Evolutionary conservation across 1,140 invertebrate genomes (phyloP), one percentile per base, ranked within the genome.

Genomic region (Drosophila ercepeae): DNA sequence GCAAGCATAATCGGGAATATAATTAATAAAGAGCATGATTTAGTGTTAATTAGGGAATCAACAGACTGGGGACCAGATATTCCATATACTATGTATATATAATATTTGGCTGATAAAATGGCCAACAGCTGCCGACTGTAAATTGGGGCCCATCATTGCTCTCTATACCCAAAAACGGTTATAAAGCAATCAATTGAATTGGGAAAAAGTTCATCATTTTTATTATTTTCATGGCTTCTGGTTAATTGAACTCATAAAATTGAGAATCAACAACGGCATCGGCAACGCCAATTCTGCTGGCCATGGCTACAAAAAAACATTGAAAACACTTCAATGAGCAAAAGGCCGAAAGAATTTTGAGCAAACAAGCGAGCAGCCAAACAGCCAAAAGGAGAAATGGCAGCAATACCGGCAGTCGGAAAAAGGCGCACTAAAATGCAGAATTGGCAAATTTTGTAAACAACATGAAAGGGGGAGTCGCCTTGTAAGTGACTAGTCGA

Each of bases 221-320:
- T 86, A 81, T 81, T 65, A 88, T 88, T 81, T 67, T 68, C 61
- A 68, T 68, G 64, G 81, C 76, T 86, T 86, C 82, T 86, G 76
- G 72, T 88, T 88, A 86, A 86, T 81, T 81, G 81, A 76, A 88
- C 76, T 65, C 72, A 65, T 76, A 64, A 79, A 81, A 73, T 79
- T 51, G 73, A 49, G 50, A 48, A 55, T 65, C 50, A 83, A 64
- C 52, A 76, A 54, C 29, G 44, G 49, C 49, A 46, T 14, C 7
- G 34, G 42, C 55, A 39, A 18, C 9, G 27, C 45, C 41, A 34
- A 45, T 19, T 51, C 51, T 34, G 49, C 54, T 63, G 61, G 58
- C 58, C 65, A 57, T 79, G 72, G 72, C 59, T 76, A 61, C 53
- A 41, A 53, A 45, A 72, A 76, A 64, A 65, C 59, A 68, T 86